Base-by-base conservation (phyloP, 1,140 invertebrate species). In the Venustaconcha ellipsiformis region DNA sequence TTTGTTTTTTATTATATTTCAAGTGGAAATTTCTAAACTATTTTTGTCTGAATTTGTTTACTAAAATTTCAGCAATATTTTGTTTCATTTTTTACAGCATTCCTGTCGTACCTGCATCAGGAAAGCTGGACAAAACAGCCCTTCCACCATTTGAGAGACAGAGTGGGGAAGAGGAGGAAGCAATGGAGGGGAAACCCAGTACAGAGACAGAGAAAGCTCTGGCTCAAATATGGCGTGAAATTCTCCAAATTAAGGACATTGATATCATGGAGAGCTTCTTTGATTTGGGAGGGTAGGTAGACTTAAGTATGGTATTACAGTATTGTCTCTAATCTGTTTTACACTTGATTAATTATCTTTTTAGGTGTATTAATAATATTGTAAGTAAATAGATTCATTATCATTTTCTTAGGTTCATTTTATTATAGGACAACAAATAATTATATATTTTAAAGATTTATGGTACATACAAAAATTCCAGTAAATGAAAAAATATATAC, bases 251-350 rank as follows among this genome's bases (percentile, higher is more conserved):
- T 30, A 85, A 84, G 58, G 86, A 87, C 37, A 74, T 90, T n/a
- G 90, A 91, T 78, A 88, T 90, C 62, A 87, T 90, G 62, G 90
- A 91, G 76, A 90, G 89, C 68, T 91, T 91, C 82, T 91, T 91
- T 83, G 90, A 91, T 80, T 73, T 90, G 14, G 90, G 90, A 81
- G 90, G 90, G 89, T 90, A 72, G 74, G 80, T 59, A 23, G 3
- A 48, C 30, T 67, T 67, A 18, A 56, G 56, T 14, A 13, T 56
- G n/a, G 56, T 17, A 56, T 69, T 37, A 18, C 57, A 20, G 65
- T 23, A 62, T 62, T 62, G 18, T 62, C 6, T 8, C 18, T n/a
- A n/a, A 62, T 62, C 23, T 18, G 0, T 23, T 11, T 18, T n/a
- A 62, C 8, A 23, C 5, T 18, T n/a, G 23, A 62, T n/a, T n/a